Conservation (phyloP, 2,888 invertebrate species). For the Cheiracanthium punctorium region DNA sequence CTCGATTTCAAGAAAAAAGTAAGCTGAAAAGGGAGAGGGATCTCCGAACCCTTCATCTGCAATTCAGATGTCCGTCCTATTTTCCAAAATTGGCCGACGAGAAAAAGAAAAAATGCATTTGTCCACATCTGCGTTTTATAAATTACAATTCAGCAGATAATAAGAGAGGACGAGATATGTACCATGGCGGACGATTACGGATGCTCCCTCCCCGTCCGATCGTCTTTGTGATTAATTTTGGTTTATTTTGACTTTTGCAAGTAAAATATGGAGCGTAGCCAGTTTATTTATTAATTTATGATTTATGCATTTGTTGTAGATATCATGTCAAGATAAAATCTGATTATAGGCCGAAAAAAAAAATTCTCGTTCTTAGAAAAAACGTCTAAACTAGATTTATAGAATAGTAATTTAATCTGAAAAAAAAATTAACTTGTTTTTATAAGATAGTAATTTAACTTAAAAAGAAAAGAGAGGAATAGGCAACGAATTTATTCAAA, state of each 20-base stretch:
- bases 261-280: not conserved
- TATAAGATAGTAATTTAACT: too few species aligned
- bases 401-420: too few species aligned
- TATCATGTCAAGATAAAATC: too few species aligned
- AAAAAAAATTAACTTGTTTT: too few species aligned
- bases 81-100: not conserved
- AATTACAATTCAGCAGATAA: not conserved
- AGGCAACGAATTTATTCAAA: too few species aligned
- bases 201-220: not conserved
- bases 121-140: slow-evolving; percentile 10
- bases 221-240: not conserved
- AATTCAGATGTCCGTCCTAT: slow-evolving; percentile 14
- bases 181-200: not conserved
- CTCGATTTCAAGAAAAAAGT: not conserved
- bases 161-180: not conserved
- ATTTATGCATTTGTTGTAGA: too few species aligned
- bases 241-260: too few species aligned
- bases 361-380: too few species aligned
- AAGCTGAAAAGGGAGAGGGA: not conserved
- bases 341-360: too few species aligned
- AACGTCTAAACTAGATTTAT: too few species aligned
- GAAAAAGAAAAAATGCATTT: not conserved
- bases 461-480: too few species aligned
- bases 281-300: too few species aligned
- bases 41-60: not conserved